phyloP scores from a whole-genome alignment of 2,113 vertebrate genomes.

The Pygathrix nemaeus region DNA sequence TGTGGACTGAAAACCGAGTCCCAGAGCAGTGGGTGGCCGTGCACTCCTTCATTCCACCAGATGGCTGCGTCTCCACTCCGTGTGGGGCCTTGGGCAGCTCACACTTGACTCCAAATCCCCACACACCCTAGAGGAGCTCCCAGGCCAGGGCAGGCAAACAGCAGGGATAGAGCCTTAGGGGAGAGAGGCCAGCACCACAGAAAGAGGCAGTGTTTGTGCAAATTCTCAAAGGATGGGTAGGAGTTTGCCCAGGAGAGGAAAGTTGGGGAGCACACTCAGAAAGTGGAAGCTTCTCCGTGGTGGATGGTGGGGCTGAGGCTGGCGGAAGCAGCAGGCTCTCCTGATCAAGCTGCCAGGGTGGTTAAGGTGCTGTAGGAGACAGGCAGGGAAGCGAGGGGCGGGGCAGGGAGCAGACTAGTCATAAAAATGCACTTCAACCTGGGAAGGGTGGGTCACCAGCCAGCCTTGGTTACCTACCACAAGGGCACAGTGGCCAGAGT shows the following conservation, averaged over 20 bases:
- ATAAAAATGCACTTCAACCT: not conserved
- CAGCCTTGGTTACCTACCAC: fast-evolving
- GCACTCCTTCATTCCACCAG: fast-evolving
- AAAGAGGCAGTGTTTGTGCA: not conserved
- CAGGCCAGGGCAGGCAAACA: not conserved
- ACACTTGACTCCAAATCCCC: fast-evolving
- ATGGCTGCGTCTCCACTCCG: too few relatives aligned
- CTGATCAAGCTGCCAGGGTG: fast-evolving
- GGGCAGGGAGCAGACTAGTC: too few relatives aligned
- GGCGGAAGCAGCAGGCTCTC: not conserved
- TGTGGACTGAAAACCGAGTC: not conserved
- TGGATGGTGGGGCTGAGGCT: not conserved
- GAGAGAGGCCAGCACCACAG: not conserved
- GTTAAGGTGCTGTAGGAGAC: too few relatives aligned
- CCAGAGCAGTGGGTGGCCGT: not conserved
- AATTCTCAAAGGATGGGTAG: not conserved
- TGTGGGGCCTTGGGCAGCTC: fast-evolving
- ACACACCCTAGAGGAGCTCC: not conserved
- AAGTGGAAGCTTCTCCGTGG: too few relatives aligned
- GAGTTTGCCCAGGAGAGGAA: too few relatives aligned
- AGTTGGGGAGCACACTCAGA: not conserved
- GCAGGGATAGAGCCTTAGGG: not conserved
- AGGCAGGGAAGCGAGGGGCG: not conserved
- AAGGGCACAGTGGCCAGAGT: too few relatives aligned
- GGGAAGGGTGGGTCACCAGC: not conserved